Conservation (phyloP, 2,888 invertebrate genomes). For the Muschampia plurimacula region DNA sequence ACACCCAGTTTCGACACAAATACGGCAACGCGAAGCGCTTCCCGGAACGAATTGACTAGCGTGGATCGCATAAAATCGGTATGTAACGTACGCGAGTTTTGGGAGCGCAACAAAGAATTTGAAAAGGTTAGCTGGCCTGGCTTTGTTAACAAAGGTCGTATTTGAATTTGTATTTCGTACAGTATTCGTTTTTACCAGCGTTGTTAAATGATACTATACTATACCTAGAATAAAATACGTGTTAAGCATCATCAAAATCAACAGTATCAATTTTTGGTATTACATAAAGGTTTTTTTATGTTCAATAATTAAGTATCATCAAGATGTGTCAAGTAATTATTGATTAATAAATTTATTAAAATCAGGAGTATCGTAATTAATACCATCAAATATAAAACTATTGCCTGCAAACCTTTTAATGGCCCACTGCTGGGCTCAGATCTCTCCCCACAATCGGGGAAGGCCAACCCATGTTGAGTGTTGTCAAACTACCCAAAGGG, state of each 20-base stretch:
- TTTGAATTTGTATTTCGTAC: slow-evolving; percentile 9
- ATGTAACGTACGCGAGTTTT: slow-evolving; percentile 22
- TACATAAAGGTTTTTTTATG: too few species aligned
- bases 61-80: slow-evolving; percentile 17
- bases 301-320: too few species aligned
- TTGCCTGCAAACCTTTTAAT: too few species aligned
- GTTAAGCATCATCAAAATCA: background rate
- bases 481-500: too few species aligned
- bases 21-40: slow-evolving; percentile 23
- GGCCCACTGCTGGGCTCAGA: too few species aligned
- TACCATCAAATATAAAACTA: too few species aligned
- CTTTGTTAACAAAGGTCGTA: slow-evolving; percentile 12
- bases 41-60: slow-evolving; percentile 67
- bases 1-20: slow-evolving; percentile 31
- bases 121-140: slow-evolving; percentile 9
- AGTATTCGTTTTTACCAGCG: background rate
- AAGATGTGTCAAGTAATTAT: too few species aligned
- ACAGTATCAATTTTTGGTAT: too few species aligned
- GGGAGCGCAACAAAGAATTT: slow-evolving; percentile 8
- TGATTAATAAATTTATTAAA: too few species aligned
- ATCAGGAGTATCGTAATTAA: too few species aligned
- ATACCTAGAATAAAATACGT: background rate
- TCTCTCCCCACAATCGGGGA: too few species aligned
- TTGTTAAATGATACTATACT: background rate
- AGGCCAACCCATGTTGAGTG: too few species aligned